A percentile compares a stretch with the other conserved stretches of the same genome.
phyloP scores from a whole-genome alignment of 2,797 vertebrate genomes.

The Antennarius maculatus region DNA sequence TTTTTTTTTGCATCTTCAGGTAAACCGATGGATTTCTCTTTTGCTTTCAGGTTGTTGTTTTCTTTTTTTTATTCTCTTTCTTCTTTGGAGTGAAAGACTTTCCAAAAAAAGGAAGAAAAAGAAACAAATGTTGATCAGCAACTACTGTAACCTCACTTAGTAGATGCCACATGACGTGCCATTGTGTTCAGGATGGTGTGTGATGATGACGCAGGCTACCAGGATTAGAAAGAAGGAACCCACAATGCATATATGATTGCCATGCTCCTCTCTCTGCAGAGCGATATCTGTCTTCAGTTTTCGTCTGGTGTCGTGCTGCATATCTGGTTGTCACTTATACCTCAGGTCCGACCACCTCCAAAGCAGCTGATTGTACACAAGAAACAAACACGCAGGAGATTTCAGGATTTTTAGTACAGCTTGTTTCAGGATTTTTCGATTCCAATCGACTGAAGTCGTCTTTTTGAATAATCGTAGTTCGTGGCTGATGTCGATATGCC shows the following conservation, averaged over 20 bases:
- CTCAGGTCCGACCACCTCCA: constrained; percentile 83
- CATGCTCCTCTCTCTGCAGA: constrained; percentile 59
- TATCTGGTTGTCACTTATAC: constrained; percentile 81
- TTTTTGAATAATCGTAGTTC: constrained; percentile 60
- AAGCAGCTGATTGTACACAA: constrained; percentile 83
- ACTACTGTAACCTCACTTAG: constrained; percentile 79
- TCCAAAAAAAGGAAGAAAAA: constrained; percentile 55
- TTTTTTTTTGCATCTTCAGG: constrained; percentile 62
- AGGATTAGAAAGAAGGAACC: constrained; percentile 44
- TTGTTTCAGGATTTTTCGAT: constrained; percentile 69
- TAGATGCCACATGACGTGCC: constrained; percentile 54
- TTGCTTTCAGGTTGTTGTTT: constrained; percentile 35
- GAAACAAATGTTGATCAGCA: constrained; percentile 55
- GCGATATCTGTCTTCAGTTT: constrained; percentile 36
- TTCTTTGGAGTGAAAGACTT: constrained; percentile 65
- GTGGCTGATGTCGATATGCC: constrained; percentile 46
- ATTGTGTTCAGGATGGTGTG: constrained; percentile 45
- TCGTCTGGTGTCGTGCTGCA: constrained; percentile 68
- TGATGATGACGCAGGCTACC: constrained; percentile 28
- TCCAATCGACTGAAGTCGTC: constrained; percentile 54
- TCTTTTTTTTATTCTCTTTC: constrained; percentile 26
- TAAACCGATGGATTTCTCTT: constrained; percentile 48
- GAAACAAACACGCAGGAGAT: constrained; percentile 64
- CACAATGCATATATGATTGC: constrained; percentile 54
- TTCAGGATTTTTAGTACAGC: constrained; percentile 77